A percentile compares a stretch with the other conserved stretches of the same genome.
phyloP scores from a whole-genome alignment of 2,113 vertebrate genomes.

The Raja brachyura region DNA sequence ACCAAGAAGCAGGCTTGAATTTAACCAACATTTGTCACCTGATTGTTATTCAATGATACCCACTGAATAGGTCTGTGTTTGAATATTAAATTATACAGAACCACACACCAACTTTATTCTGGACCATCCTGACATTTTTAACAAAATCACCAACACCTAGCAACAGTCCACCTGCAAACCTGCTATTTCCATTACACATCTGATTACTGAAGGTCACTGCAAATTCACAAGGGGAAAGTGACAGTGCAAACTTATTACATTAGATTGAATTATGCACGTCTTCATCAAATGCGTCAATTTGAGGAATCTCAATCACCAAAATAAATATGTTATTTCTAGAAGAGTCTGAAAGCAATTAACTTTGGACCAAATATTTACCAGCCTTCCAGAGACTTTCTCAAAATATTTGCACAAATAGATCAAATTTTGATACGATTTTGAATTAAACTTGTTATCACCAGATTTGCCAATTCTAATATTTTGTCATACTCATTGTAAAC shows the following conservation, averaged over 20 bases:
- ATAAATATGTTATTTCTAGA: background rate
- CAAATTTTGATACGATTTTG: background rate
- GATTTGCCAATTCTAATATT: background rate
- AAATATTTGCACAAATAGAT: background rate
- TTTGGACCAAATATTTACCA: constrained; percentile 20
- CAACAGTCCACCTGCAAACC: background rate
- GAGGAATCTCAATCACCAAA: background rate
- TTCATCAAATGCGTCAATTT: background rate
- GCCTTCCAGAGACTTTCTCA: background rate
- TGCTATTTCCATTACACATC: background rate
- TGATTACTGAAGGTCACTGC: background rate
- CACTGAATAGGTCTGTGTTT: background rate
- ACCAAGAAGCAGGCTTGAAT: background rate
- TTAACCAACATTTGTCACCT: background rate
- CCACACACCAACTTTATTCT: background rate
- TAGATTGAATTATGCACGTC: background rate
- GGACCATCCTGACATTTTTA: background rate
- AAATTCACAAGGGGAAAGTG: background rate
- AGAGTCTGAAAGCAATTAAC: background rate
- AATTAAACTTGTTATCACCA: background rate
- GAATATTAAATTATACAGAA: background rate
- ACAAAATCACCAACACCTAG: background rate
- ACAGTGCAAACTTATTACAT: background rate
- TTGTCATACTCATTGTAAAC: background rate
- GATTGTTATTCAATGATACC: background rate